phyloP scores from a whole-genome alignment of 2,888 invertebrate species.

The Venusia cambrica region DNA sequence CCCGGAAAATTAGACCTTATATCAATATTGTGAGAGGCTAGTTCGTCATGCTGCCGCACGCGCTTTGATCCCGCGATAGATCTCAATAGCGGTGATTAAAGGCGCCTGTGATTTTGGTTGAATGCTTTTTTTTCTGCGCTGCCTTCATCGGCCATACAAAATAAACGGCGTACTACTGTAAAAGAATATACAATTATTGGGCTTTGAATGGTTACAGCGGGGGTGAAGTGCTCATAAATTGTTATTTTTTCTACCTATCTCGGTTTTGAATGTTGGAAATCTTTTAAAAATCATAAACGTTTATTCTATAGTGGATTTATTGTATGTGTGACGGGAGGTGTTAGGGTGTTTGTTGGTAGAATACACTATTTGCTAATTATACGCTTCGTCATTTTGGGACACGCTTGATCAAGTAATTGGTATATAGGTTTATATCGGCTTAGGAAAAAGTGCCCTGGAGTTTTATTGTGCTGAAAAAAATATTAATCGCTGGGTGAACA shows the following conservation, averaged over 20 bases:
- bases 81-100: conserved; percentile 81
- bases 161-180: conserved; percentile 79
- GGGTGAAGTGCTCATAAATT: conserved; percentile 80
- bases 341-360: conserved; percentile 48
- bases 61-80: conserved; percentile 78
- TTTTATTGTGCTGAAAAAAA: too few species aligned
- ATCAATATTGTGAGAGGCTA: conserved; percentile 62
- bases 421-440: conserved; percentile 3
- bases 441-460: too few species aligned
- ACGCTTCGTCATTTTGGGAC: conserved; percentile 43
- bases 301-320: conserved; percentile 60
- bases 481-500: too few species aligned
- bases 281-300: conserved; percentile 74
- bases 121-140: conserved; percentile 70
- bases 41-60: conserved; percentile 60
- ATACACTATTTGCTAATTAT: conserved; percentile 67
- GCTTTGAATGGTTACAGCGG: conserved; percentile 80
- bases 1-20: conserved; percentile 61
- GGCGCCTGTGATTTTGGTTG: conserved; percentile 80
- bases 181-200: conserved; percentile 81
- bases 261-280: conserved; percentile 57
- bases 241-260: conserved; percentile 59
- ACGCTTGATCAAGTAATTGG: conserved; percentile 15
- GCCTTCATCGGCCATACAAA: conserved; percentile 73
- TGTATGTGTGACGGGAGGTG: conserved; percentile 59